phyloP scores from a whole-genome alignment of 1,140 invertebrate genomes.

The Drosophila sulfurigaster region DNA sequence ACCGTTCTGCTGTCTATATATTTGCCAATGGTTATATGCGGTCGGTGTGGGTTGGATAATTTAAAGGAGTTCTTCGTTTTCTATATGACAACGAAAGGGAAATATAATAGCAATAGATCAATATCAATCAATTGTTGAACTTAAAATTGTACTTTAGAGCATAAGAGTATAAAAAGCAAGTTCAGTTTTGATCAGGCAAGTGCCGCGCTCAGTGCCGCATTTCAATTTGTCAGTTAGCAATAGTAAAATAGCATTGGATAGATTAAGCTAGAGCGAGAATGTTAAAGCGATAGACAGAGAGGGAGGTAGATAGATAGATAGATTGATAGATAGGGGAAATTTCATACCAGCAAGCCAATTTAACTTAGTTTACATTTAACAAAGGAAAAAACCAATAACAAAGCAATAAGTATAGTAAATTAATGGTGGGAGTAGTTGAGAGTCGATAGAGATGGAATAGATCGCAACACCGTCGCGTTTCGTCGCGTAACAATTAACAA shows the following conservation, averaged over 20 bases:
- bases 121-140: conserved; percentile 64
- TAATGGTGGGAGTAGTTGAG: conserved; percentile 8
- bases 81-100: conserved; percentile 70
- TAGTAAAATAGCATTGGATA: conserved; percentile 14
- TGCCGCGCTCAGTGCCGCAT: conserved; percentile 59
- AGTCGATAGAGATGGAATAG: conserved; percentile 1
- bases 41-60: conserved; percentile 61
- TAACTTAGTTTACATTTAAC: conserved; percentile 24
- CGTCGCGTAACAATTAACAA: conserved; percentile 64
- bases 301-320: conserved; percentile 1
- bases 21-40: conserved; percentile 69
- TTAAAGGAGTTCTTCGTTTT: conserved; percentile 72
- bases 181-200: conserved; percentile 7
- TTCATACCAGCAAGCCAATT: conserved; percentile 64
- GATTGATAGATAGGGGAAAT: conserved; percentile 23
- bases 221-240: conserved; percentile 46
- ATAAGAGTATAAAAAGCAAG: not conserved
- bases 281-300: conserved; percentile 22
- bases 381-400: conserved; percentile 34
- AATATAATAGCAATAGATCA: conserved; percentile 69
- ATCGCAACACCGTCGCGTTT: conserved; percentile 23
- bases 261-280: conserved; percentile 28
- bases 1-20: conserved; percentile 60
- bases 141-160: conserved; percentile 33
- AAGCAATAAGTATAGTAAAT: conserved; percentile 30